These are phyloP conservation scores for Cephus sareptanus DNA, from an alignment of 2,888 invertebrate species.

Conservation along the genomic window DNA sequence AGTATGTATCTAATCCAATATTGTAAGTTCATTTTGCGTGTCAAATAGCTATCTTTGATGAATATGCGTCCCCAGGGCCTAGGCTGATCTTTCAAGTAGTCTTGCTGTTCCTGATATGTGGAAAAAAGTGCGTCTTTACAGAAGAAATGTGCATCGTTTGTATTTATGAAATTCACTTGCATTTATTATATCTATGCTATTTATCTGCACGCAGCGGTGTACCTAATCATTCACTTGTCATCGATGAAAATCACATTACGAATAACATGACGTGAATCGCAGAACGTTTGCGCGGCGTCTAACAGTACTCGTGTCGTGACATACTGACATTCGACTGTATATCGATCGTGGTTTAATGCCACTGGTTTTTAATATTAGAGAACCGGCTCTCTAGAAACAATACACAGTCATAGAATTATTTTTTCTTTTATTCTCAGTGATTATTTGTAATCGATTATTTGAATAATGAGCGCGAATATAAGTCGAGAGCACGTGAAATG, in stretches of 20 bases:
- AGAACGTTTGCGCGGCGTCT: not conserved
- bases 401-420: not conserved
- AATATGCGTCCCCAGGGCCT: not conserved
- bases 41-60: not conserved
- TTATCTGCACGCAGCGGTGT: not conserved
- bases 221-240: not conserved
- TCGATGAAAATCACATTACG: not conserved
- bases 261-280: not conserved
- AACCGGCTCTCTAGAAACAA: not conserved
- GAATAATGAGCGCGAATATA: not conserved
- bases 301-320: slow-evolving; percentile 37
- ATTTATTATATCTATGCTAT: slow-evolving; percentile 5
- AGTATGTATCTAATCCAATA: not conserved
- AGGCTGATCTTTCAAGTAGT: not conserved
- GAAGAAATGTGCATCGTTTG: not conserved
- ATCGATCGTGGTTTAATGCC: slow-evolving; percentile 34
- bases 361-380: not conserved
- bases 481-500: not conserved
- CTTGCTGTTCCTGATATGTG: not conserved
- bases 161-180: not conserved
- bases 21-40: not conserved
- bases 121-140: not conserved
- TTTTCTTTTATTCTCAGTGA: not conserved
- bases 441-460: not conserved
- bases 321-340: slow-evolving; percentile 46